phyloP scores from a whole-genome alignment of 2,888 invertebrate species.

The Eupeodes luniger region DNA sequence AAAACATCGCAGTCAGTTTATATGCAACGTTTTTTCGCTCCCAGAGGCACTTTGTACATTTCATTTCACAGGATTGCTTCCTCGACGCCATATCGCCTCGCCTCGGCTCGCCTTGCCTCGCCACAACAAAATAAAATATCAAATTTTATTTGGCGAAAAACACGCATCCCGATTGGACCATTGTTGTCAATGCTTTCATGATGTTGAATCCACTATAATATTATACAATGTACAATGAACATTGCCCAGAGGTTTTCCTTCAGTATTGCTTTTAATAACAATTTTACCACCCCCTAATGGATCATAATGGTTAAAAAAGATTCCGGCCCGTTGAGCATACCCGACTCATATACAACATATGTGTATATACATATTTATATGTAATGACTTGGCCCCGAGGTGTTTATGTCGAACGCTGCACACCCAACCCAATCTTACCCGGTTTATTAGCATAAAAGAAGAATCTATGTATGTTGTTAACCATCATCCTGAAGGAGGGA shows the following conservation, averaged over 20 bases:
- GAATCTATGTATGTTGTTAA: conserved; percentile 42
- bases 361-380: not conserved
- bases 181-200: conserved; percentile 72
- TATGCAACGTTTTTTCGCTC: conserved; percentile 43
- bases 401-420: conserved; percentile 60
- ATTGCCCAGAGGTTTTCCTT: conserved; percentile 61
- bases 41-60: conserved; percentile 65
- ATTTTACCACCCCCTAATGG: conserved; percentile 75
- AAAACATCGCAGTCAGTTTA: conserved; percentile 5
- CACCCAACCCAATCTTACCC: conserved; percentile 12
- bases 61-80: conserved; percentile 67
- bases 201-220: conserved; percentile 25
- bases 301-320: conserved; percentile 68
- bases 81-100: conserved; percentile 23
- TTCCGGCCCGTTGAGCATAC: conserved; percentile 31
- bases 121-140: conserved; percentile 69
- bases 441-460: conserved; percentile 61
- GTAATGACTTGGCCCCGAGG: conserved; percentile 66
- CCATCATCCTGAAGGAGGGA: conserved; percentile 1
- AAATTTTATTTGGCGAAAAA: conserved; percentile 70
- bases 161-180: conserved; percentile 66
- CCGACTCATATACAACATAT: conserved; percentile 18
- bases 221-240: conserved; percentile 12
- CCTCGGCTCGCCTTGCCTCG: not conserved
- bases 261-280: conserved; percentile 73